Evolutionary conservation across 2,888 invertebrate species (phyloP), one percentile per base, ranked within the genome.

Genomic region (Stomorhina lunata): DNA sequence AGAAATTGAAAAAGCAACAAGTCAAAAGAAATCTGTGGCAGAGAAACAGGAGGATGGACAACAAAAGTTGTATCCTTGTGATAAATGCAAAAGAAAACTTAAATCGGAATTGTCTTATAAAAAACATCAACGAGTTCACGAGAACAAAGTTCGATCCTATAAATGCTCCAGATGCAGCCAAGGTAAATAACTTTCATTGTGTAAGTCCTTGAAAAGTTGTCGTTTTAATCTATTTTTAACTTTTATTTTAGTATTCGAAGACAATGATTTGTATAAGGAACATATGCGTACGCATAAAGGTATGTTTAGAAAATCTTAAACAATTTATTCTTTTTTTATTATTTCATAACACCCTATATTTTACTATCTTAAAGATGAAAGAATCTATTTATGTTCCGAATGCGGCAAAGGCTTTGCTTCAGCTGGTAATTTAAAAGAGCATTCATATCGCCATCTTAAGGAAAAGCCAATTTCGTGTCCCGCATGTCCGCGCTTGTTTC

Each of bases 341-440:
- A 20, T 4, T 40, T n/a, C n/a, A n/a, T n/a, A n/a, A n/a, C n/a
- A n/a, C n/a, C n/a, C n/a, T n/a, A n/a, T n/a, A n/a, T n/a, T n/a
- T n/a, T n/a, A n/a, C n/a, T n/a, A n/a, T n/a, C n/a, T n/a, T n/a
- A n/a, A n/a, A 10, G 92, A 92, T 0, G 93, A 93, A 86, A 92
- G 92, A 0, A 93, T 93, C 0, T 93, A 88, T 85, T 88, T 93
- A 7, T 93, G 93, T 85, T 92, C 93, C 0, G 89, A 93, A 85
- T 93, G 93, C 69, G 93, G 93, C 0, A 93, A 92, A 72, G 92
- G 92, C 0, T 93, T 93, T 84, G 91, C 91, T 7, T 93, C 92
- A 85, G 75, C 92, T 6, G 93, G 93, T 48, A 93, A 93, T 84
- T 87, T 93, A 25, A 90, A 93, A 0, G 93, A 93, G 81, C 93